A percentile compares a stretch with the other conserved stretches of the same genome.
Conservation (phyloP, 1,140 invertebrate genomes). For the Zaprionus davidi region DNA sequence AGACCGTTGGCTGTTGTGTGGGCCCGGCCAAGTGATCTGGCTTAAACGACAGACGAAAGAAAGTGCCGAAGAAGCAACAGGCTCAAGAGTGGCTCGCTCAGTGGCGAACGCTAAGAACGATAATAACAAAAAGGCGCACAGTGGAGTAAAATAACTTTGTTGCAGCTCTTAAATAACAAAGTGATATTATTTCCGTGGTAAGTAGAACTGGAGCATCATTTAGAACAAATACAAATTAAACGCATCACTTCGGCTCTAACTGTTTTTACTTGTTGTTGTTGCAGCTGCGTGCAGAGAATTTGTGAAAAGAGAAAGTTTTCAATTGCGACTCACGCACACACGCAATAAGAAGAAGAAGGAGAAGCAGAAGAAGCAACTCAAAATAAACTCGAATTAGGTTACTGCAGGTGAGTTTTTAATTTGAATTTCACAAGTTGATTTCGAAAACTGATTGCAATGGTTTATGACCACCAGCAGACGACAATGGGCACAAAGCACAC, state of each 20-base stretch:
- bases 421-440: constrained; percentile 25
- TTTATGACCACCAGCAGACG: background rate
- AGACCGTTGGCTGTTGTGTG: background rate
- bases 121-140: constrained; percentile 8
- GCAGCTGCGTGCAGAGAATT: constrained; percentile 68
- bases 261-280: constrained; percentile 31
- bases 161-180: background rate
- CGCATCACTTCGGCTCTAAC: constrained; percentile 35
- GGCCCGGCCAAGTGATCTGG: constrained; percentile 20
- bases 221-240: constrained; percentile 29
- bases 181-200: background rate
- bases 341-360: background rate
- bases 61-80: constrained; percentile 30
- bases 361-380: background rate
- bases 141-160: background rate
- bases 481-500: constrained; percentile 68
- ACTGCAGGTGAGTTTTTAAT: constrained; percentile 13
- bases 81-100: background rate
- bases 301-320: constrained; percentile 79
- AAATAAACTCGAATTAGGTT: constrained; percentile 11
- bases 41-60: constrained; percentile 30
- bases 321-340: background rate
- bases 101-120: constrained; percentile 11
- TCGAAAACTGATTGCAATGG: background rate
- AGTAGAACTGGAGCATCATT: background rate